Evolutionary conservation across 2,888 invertebrate species (phyloP).

Genomic region (Machimus atricapillus): DNA sequence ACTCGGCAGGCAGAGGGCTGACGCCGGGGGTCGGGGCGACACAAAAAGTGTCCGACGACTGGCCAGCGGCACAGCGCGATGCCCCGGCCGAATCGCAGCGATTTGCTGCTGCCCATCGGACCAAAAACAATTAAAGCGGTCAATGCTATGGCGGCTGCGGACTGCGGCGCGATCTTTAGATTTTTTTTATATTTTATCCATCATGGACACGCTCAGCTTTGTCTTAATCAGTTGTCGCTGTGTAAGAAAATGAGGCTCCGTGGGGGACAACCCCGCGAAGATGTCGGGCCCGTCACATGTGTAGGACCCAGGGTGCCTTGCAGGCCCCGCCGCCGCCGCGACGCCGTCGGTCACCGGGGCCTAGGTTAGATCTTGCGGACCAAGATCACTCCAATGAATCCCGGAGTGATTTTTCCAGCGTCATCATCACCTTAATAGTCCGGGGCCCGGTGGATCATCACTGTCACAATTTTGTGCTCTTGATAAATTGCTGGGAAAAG

Average conservation of each 20-base stretch:
- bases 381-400: background rate
- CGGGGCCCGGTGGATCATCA: conserved; percentile 29
- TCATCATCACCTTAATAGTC: conserved; percentile 11
- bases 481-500: conserved; percentile 36
- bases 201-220: conserved; percentile 34
- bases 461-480: conserved; percentile 22
- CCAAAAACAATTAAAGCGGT: conserved; percentile 41
- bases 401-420: conserved; percentile 21
- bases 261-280: conserved; percentile 18
- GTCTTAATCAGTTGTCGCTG: conserved; percentile 40
- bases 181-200: background rate
- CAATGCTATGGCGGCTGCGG: conserved; percentile 4
- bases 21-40: background rate
- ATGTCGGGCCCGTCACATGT: conserved; percentile 26
- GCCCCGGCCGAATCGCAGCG: background rate
- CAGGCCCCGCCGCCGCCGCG: background rate
- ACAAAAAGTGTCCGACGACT: background rate
- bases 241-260: conserved; percentile 28
- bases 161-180: background rate
- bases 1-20: background rate
- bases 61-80: background rate
- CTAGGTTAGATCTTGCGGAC: background rate
- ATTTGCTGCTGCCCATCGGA: conserved; percentile 21
- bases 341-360: background rate
- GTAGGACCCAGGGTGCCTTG: background rate